Evolutionary conservation across 2,113 vertebrate species (phyloP).

Genomic region (Gorsachius goisagi): DNA sequence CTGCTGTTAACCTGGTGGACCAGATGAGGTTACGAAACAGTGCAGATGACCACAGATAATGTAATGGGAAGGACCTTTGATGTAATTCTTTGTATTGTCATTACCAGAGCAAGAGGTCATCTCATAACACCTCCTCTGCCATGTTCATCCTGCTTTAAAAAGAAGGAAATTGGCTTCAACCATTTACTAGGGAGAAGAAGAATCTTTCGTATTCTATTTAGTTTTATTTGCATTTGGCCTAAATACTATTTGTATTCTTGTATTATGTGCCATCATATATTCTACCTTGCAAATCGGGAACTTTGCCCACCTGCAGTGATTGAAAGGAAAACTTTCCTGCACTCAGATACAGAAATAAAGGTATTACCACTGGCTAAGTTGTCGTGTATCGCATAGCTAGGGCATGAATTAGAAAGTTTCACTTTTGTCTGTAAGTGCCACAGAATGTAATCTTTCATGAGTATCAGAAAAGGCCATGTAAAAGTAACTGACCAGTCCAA

Average conservation of each 20-base stretch:
- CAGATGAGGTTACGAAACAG: not conserved
- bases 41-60: not conserved
- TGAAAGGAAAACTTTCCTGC: not conserved
- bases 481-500: not conserved
- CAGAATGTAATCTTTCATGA: not conserved
- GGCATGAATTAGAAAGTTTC: not conserved
- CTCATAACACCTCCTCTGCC: not conserved
- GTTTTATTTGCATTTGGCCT: not conserved
- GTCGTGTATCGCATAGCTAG: rapidly evolving
- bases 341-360: not conserved
- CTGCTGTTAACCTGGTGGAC: not conserved
- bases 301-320: not conserved
- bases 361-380: not conserved
- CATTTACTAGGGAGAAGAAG: not conserved
- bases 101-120: not conserved
- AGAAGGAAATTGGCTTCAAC: not conserved
- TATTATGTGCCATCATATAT: not conserved
- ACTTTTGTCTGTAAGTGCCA: not conserved
- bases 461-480: not conserved
- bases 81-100: not conserved
- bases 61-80: not conserved
- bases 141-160: not conserved
- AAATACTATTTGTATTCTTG: not conserved
- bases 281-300: not conserved
- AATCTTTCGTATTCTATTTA: not conserved